A percentile compares a stretch with the other conserved stretches of the same genome.
These are phyloP conservation scores for Carcharodon carcharias DNA, from an alignment of 2,797 vertebrate species.

Conservation along the genomic window DNA sequence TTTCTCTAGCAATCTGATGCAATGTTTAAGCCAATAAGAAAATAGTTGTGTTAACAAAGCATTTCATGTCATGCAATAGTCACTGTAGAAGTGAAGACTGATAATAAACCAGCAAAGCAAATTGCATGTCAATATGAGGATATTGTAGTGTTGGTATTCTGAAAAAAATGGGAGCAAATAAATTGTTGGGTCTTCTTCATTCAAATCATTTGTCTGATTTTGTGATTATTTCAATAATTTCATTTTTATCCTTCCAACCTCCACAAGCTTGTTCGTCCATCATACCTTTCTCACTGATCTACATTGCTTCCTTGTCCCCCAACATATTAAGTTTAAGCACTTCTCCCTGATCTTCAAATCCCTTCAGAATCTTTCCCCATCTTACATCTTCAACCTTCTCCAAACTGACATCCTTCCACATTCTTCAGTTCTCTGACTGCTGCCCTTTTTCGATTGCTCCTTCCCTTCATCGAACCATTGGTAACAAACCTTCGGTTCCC, in stretches of 20 bases:
- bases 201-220: not conserved
- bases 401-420: not conserved
- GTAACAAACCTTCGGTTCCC: not conserved
- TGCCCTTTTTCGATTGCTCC: not conserved
- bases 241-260: not conserved
- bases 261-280: not conserved
- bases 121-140: not conserved
- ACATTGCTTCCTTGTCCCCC: not conserved
- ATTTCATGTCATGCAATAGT: too few species aligned
- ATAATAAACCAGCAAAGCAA: too few species aligned
- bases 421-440: not conserved
- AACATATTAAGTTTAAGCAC: not conserved
- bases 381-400: not conserved
- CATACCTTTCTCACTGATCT: not conserved
- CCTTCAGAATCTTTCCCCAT: not conserved
- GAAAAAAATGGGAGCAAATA: not conserved
- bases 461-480: not conserved
- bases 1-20: too few species aligned
- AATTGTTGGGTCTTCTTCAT: not conserved
- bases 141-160: not conserved
- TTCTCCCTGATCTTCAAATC: not conserved
- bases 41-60: too few species aligned
- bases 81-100: too few species aligned
- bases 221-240: not conserved
- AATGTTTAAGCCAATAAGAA: too few species aligned